phyloP scores from a whole-genome alignment of 2,888 invertebrate species.

The Ennomos quercinarius region DNA sequence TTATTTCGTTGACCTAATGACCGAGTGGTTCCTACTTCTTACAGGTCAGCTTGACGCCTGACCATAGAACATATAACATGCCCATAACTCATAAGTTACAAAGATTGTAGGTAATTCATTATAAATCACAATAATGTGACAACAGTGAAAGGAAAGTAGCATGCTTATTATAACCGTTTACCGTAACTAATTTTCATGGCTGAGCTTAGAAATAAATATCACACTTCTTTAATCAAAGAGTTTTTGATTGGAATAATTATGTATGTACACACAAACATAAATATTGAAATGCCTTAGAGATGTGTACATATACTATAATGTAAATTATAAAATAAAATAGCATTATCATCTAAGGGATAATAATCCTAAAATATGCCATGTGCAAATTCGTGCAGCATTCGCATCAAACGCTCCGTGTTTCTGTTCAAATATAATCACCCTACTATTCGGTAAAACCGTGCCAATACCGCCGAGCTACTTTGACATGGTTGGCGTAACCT shows the following conservation, averaged over 20 bases:
- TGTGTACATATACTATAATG: too few species aligned
- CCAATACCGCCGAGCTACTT: conserved; percentile 56
- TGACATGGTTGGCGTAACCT: conserved; percentile 55
- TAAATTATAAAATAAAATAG: too few species aligned
- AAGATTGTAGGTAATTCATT: neutral
- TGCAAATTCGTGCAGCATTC: neutral
- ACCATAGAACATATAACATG: neutral
- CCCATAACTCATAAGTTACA: neutral
- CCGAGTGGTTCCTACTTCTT: conserved; percentile 1
- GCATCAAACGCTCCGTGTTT: conserved; percentile 4
- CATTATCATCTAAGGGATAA: too few species aligned
- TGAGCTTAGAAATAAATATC: too few species aligned
- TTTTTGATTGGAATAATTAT: too few species aligned
- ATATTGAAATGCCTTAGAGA: too few species aligned
- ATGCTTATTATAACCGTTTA: too few species aligned
- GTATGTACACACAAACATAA: too few species aligned
- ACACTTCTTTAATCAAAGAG: too few species aligned
- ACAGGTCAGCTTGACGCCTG: conserved; percentile 14
- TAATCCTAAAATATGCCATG: too few species aligned
- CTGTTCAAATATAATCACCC: conserved; percentile 15
- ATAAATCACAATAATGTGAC: conserved; percentile 2
- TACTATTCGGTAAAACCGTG: conserved; percentile 58
- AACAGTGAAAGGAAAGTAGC: too few species aligned
- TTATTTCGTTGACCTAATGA: conserved; percentile 21
- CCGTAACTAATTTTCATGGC: too few species aligned